Percentiles rank a stretch among this genome's conserved stretches.
Conservation (phyloP, 2,888 invertebrate species). For the Hyalella azteca region DNA sequence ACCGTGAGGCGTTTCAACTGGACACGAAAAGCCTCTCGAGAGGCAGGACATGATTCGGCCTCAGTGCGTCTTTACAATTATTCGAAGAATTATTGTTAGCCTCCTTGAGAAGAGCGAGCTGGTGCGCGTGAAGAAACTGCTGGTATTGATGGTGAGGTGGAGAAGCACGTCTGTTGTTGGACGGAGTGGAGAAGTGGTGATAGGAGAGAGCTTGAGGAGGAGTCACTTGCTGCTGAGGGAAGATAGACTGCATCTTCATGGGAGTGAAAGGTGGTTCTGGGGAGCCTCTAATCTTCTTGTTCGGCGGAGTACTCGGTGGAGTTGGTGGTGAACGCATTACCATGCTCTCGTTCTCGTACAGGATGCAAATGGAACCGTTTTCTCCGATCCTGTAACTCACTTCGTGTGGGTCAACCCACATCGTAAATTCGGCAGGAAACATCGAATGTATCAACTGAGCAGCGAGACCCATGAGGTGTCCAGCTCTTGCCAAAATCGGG, state of each 20-base stretch:
- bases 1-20: slow-evolving; percentile 43
- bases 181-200: slow-evolving; percentile 32
- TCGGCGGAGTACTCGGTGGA: slow-evolving; percentile 22
- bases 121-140: slow-evolving; percentile 39
- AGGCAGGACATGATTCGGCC: slow-evolving; percentile 44
- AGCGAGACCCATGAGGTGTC: slow-evolving; percentile 70
- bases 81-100: slow-evolving; percentile 19
- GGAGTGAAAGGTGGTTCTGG: slow-evolving; percentile 21
- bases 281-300: slow-evolving; percentile 11
- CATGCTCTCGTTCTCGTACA: slow-evolving; percentile 64
- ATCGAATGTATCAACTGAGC: slow-evolving; percentile 68
- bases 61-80: slow-evolving; percentile 58
- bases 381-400: slow-evolving; percentile 73
- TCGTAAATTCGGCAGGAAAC: slow-evolving; percentile 74
- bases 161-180: slow-evolving; percentile 2
- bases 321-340: slow-evolving; percentile 22
- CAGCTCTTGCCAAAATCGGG: slow-evolving; percentile 72
- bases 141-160: slow-evolving; percentile 40
- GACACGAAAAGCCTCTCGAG: slow-evolving; percentile 56
- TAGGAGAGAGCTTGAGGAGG: slow-evolving; percentile 38
- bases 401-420: slow-evolving; percentile 79
- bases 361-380: slow-evolving; percentile 71
- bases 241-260: not conserved
- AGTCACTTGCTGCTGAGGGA: not conserved
- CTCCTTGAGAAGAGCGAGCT: slow-evolving; percentile 29